A percentile compares a stretch with the other conserved stretches of the same genome.
These are phyloP conservation scores for Rhyacophila brunnea DNA, from an alignment of 1,140 invertebrate species.

Conservation along the genomic window DNA sequence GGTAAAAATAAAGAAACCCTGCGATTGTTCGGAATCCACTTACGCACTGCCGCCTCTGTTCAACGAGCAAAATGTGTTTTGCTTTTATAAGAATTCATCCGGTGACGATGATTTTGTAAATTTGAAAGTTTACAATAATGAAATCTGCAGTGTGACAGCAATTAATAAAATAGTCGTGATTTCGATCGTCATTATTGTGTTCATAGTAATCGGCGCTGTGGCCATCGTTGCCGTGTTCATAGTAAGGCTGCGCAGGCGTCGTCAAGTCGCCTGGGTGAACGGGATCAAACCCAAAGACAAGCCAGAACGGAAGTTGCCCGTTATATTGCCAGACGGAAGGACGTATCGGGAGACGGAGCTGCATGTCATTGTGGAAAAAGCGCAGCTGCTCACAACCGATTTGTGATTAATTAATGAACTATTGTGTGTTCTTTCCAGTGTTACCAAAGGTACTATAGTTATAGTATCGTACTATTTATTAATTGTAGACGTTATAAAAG, in stretches of 20 bases:
- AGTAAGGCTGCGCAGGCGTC: constrained; percentile 28
- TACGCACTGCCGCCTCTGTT: background rate
- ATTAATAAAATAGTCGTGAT: constrained; percentile 31
- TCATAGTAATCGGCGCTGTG: background rate
- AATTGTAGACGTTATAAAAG: no score
- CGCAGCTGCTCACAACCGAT: constrained; percentile 75
- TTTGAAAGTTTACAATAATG: background rate
- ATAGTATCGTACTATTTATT: no score
- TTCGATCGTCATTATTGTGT: background rate
- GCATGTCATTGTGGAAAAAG: constrained; percentile 78
- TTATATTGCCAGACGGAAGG: constrained; percentile 76
- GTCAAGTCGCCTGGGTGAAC: constrained; percentile 17
- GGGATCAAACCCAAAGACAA: background rate
- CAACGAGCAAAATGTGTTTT: background rate
- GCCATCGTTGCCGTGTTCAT: background rate
- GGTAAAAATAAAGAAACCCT: constrained; percentile 59
- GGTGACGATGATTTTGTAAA: background rate
- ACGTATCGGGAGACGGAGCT: constrained; percentile 82
- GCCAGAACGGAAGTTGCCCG: background rate
- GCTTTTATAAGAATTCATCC: background rate
- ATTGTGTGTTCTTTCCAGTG: no score
- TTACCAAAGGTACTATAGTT: no score
- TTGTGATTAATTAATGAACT: no score
- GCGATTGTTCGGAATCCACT: constrained; percentile 51
- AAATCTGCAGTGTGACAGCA: background rate